Percentiles rank a stretch among this genome's conserved stretches.
Evolutionary conservation across 2,797 vertebrate genomes (phyloP).

Genomic region (Anomalospiza imberbis): DNA sequence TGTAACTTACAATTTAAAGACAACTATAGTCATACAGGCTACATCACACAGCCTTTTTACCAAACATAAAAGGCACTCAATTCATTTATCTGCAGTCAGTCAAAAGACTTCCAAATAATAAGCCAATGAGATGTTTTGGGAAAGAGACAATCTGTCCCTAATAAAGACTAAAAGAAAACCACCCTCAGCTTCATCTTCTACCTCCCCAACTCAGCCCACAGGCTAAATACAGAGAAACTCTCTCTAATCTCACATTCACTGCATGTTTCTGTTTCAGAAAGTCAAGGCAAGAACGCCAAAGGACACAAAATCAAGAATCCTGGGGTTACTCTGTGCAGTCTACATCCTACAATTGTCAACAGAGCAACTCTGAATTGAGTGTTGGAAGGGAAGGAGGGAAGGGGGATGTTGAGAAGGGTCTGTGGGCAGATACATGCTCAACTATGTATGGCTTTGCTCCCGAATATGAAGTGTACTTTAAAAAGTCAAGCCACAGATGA

Average conservation of each 20-base stretch:
- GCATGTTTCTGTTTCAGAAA: slow-evolving; percentile 34
- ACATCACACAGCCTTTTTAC: not conserved
- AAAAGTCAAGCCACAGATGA: not conserved
- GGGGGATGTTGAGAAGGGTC: not conserved
- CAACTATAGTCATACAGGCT: not conserved
- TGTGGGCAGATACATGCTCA: not conserved
- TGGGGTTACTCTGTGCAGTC: not conserved
- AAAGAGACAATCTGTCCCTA: not conserved
- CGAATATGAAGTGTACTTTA: not conserved
- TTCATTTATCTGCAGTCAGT: not conserved
- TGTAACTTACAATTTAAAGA: not conserved
- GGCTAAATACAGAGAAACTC: not conserved
- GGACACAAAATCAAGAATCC: not conserved
- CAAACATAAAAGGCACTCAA: not conserved
- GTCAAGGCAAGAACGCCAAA: not conserved
- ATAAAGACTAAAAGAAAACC: not conserved
- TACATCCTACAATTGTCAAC: not conserved
- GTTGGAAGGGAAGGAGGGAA: not conserved
- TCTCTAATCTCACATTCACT: not conserved
- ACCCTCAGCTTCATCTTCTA: not conserved
- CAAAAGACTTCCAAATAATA: not conserved
- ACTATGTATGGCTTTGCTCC: accelerated
- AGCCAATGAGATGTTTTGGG: not conserved
- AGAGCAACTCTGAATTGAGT: not conserved
- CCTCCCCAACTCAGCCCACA: not conserved